Evolutionary conservation across 2,888 invertebrate species (phyloP).

Genomic region (Ochropleura plecta): DNA sequence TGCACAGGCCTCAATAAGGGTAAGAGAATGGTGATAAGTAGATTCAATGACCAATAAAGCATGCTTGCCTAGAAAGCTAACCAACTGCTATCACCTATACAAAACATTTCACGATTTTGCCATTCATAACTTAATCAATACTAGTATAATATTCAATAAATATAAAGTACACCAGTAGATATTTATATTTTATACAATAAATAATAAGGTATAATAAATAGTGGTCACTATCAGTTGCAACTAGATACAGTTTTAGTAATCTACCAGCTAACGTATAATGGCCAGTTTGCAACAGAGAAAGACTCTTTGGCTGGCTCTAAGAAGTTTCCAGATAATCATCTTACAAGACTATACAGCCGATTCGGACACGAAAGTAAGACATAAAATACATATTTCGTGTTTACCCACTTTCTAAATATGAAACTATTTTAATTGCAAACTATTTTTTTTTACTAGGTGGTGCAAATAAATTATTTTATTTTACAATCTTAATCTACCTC

Average conservation of each 20-base stretch:
- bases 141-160: constrained; percentile 5
- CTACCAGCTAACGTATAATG: neutral
- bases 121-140: neutral
- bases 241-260: constrained; percentile 17
- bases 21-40: neutral
- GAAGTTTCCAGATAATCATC: neutral
- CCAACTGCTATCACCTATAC: neutral
- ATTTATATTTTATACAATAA: constrained; percentile 20
- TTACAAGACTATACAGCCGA: neutral
- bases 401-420: neutral
- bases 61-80: neutral
- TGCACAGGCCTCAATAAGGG: no score
- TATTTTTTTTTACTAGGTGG: no score
- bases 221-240: constrained; percentile 5
- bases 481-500: neutral
- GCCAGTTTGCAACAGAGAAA: constrained; percentile 6
- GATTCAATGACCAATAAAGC: neutral
- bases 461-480: no score
- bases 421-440: neutral
- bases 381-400: neutral
- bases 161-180: constrained; percentile 4
- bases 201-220: constrained; percentile 23
- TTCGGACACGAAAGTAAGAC: neutral
- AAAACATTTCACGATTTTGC: neutral
- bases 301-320: neutral